phyloP scores from a whole-genome alignment of 2,113 vertebrate genomes.

The Tragulus kanchil region DNA sequence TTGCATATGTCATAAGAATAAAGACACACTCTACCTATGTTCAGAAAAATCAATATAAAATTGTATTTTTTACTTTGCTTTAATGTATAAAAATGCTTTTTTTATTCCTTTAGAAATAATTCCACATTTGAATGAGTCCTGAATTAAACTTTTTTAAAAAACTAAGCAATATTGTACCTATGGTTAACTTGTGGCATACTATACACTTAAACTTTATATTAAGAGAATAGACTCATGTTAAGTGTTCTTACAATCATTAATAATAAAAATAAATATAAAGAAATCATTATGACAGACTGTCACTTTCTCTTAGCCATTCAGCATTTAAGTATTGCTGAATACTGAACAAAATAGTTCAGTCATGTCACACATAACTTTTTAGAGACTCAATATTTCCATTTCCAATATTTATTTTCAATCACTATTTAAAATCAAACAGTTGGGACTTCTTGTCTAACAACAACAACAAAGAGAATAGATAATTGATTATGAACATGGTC shows the following conservation, averaged over 20 bases:
- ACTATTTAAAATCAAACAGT: neutral
- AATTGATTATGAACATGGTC: neutral
- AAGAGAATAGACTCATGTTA: neutral
- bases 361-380: neutral
- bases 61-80: neutral
- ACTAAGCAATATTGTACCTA: neutral
- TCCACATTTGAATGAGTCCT: neutral
- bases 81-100: neutral
- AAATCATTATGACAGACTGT: neutral
- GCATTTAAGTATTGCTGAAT: neutral
- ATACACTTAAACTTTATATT: neutral
- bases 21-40: neutral
- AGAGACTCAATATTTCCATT: neutral
- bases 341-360: neutral
- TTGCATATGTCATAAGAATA: neutral
- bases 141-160: neutral
- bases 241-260: neutral
- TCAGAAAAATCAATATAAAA: neutral
- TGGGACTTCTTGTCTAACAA: neutral
- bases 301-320: neutral
- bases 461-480: neutral
- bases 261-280: neutral
- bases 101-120: constrained; percentile 15
- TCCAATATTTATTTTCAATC: neutral
- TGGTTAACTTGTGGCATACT: neutral